Percentiles rank a stretch among this genome's conserved stretches.
Evolutionary conservation across 1,140 invertebrate species (phyloP).

Genomic region (Diorhabda sublineata): DNA sequence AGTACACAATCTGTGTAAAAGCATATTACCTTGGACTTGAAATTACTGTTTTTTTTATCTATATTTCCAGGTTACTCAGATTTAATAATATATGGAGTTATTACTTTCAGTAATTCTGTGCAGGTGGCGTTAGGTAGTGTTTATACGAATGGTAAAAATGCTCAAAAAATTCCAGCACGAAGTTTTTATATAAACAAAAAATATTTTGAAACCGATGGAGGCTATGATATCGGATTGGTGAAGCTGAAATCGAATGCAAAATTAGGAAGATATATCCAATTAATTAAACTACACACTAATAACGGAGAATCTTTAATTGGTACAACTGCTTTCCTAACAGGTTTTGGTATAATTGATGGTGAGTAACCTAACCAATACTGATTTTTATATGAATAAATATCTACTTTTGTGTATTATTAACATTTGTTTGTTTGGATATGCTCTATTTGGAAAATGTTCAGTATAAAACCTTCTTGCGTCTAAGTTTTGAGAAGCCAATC

Average conservation of each 20-base stretch:
- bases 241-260: conserved; percentile 30
- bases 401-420: too few relatives aligned
- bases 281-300: conserved; percentile 36
- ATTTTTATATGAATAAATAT: too few relatives aligned
- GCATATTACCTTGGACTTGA: too few relatives aligned
- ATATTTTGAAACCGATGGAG: conserved; percentile 34
- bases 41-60: too few relatives aligned
- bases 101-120: conserved; percentile 30
- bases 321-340: conserved; percentile 39
- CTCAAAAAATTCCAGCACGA: conserved; percentile 32
- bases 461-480: too few relatives aligned
- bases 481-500: too few relatives aligned
- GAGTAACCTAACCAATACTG: background rate
- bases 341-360: conserved; percentile 45
- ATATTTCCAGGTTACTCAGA: too few relatives aligned
- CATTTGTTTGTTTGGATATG: too few relatives aligned
- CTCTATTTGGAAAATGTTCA: too few relatives aligned
- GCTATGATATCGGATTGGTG: conserved; percentile 40
- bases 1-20: too few relatives aligned
- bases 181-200: conserved; percentile 35
- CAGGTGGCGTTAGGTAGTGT: conserved; percentile 41
- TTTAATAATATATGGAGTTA: too few relatives aligned
- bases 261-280: conserved; percentile 35
- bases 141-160: conserved; percentile 32
- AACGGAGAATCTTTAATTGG: conserved; percentile 37